Evolutionary conservation across 2,113 vertebrate species (phyloP).

Genomic region (Leptobrachium ailaonicum): DNA sequence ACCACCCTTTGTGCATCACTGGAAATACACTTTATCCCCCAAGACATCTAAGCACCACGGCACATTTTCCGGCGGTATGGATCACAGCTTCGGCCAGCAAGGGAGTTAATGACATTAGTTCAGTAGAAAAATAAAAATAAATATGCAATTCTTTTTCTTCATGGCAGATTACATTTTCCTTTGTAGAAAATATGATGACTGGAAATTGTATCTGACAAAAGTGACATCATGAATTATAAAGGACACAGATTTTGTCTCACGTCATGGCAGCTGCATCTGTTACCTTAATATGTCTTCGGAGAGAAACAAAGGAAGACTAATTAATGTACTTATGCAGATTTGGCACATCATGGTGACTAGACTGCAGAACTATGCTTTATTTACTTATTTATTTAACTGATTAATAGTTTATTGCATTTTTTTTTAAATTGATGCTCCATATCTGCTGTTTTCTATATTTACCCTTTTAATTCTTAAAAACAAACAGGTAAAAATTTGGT

Average conservation of each 20-base stretch:
- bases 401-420: background rate
- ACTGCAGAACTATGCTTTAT: conserved; percentile 1
- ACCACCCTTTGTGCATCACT: conserved; percentile 16
- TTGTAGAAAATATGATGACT: conserved; percentile 50
- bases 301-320: conserved; percentile 56
- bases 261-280: conserved; percentile 49
- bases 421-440: background rate
- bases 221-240: conserved; percentile 59
- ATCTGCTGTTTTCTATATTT: no score
- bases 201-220: conserved; percentile 57
- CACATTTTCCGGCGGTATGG: conserved; percentile 39
- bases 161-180: conserved; percentile 41
- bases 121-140: conserved; percentile 50
- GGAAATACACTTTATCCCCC: conserved; percentile 33
- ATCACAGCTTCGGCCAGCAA: conserved; percentile 43
- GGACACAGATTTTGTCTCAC: conserved; percentile 57
- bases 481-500: no score
- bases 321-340: conserved; percentile 49
- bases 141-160: conserved; percentile 57
- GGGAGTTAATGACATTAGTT: conserved; percentile 42
- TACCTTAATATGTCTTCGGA: conserved; percentile 57
- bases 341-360: conserved; percentile 36
- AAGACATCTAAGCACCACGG: conserved; percentile 23
- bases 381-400: conserved; percentile 37
- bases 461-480: no score